Evolutionary conservation across 2,113 vertebrate genomes (phyloP).

Genomic region (Peromyscus californicus): DNA sequence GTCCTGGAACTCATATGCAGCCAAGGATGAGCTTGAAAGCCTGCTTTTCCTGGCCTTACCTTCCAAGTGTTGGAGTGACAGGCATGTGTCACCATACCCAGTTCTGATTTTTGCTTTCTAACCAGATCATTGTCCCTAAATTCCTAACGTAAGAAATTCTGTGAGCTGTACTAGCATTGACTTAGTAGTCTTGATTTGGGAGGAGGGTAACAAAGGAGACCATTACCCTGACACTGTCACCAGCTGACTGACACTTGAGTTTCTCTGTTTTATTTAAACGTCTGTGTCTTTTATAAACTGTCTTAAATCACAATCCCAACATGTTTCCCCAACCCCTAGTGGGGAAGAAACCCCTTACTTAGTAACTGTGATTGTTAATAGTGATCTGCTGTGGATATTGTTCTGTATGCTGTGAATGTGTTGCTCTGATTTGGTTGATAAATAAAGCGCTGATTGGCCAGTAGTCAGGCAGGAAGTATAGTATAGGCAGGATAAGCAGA

Average conservation of each 20-base stretch:
- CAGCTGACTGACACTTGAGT: background rate
- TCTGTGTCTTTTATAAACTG: slow-evolving; percentile 1
- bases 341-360: background rate
- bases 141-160: background rate
- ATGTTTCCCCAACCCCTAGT: background rate
- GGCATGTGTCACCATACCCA: too few species aligned
- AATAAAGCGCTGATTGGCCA: too few species aligned
- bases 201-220: background rate
- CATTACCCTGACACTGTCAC: background rate
- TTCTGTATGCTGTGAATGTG: too few species aligned
- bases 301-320: background rate
- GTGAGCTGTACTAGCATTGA: background rate
- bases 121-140: background rate
- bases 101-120: background rate
- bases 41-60: background rate
- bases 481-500: too few species aligned
- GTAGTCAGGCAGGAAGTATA: too few species aligned
- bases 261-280: background rate
- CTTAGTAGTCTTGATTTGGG: background rate
- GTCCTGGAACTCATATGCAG: background rate
- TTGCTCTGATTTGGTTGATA: too few species aligned
- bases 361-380: background rate
- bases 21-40: background rate
- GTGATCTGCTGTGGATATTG: too few species aligned
- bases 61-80: too few species aligned